Conservation (phyloP, 1,140 invertebrate species). For the Epicauta chinensis region DNA sequence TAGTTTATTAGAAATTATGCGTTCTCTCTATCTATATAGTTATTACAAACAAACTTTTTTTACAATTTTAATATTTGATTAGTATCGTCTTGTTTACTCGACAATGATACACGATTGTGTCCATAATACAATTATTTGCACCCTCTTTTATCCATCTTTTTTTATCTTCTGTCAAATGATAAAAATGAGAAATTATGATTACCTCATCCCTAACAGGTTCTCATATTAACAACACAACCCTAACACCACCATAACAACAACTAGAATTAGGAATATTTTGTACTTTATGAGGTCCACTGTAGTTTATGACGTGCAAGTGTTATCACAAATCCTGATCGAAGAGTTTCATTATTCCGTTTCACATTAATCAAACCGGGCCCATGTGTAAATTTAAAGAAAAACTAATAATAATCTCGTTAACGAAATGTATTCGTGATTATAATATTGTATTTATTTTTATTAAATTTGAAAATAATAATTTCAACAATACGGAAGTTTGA, state of each 20-base stretch:
- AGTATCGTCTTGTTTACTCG: neutral
- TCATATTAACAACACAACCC: too few species aligned
- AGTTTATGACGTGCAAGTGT: conserved; percentile 26
- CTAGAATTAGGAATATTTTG: too few species aligned
- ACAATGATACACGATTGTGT: neutral
- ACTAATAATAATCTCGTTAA: neutral
- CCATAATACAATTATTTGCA: neutral
- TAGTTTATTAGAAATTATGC: conserved; percentile 32
- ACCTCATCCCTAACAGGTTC: too few species aligned
- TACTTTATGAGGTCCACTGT: neutral
- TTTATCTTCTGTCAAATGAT: too few species aligned
- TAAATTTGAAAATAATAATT: neutral
- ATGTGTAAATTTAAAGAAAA: conserved; percentile 30
- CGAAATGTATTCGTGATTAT: too few species aligned
- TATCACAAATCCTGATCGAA: conserved; percentile 33
- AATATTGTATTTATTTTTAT: neutral
- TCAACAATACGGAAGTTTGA: neutral
- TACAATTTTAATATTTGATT: conserved; percentile 14
- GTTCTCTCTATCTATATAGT: conserved; percentile 12
- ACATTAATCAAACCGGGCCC: conserved; percentile 30
- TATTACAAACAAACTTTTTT: conserved; percentile 17
- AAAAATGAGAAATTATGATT: too few species aligned
- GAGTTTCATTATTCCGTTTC: conserved; percentile 33
- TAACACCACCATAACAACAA: too few species aligned
- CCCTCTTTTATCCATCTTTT: neutral